phyloP scores from a whole-genome alignment of 2,888 invertebrate genomes.

The Plagodis dolabraria region DNA sequence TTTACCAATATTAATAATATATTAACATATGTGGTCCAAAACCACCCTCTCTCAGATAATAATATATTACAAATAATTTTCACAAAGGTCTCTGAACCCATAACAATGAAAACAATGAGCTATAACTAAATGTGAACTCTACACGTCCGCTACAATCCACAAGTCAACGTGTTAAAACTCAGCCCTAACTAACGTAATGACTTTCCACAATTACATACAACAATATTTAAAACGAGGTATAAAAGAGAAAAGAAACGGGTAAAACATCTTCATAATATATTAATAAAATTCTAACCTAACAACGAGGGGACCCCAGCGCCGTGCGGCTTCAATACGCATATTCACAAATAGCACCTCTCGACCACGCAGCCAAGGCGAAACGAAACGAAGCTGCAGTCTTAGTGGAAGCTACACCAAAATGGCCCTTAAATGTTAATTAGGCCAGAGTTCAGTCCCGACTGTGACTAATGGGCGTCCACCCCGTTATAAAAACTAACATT shows the following conservation, averaged over 20 bases:
- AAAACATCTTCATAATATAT: conserved; percentile 74
- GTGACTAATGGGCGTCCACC: conserved; percentile 43
- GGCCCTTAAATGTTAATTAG: conserved; percentile 46
- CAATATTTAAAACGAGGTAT: conserved; percentile 73
- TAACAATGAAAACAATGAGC: conserved; percentile 79
- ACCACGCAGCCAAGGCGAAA: conserved; percentile 12
- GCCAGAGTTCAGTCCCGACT: conserved; percentile 49
- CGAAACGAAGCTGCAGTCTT: conserved; percentile 23
- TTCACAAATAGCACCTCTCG: conserved; percentile 33
- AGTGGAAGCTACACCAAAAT: conserved; percentile 34
- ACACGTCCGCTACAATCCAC: conserved; percentile 44
- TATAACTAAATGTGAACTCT: conserved; percentile 62
- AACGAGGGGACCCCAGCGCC: conserved; percentile 52
- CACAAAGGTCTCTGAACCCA: conserved; percentile 78
- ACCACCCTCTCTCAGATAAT: conserved; percentile 82
- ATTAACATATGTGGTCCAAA: conserved; percentile 83
- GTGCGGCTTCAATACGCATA: conserved; percentile 15
- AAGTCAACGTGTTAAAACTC: conserved; percentile 61
- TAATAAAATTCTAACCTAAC: conserved; percentile 65
- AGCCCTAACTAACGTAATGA: conserved; percentile 56
- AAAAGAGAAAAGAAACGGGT: conserved; percentile 65
- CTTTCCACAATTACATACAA: conserved; percentile 62
- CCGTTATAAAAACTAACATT: conserved; percentile 40
- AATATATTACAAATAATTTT: conserved; percentile 84
- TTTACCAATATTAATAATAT: conserved; percentile 85